phyloP scores from a whole-genome alignment of 1,140 invertebrate genomes.

The Diorhabda elongata region DNA sequence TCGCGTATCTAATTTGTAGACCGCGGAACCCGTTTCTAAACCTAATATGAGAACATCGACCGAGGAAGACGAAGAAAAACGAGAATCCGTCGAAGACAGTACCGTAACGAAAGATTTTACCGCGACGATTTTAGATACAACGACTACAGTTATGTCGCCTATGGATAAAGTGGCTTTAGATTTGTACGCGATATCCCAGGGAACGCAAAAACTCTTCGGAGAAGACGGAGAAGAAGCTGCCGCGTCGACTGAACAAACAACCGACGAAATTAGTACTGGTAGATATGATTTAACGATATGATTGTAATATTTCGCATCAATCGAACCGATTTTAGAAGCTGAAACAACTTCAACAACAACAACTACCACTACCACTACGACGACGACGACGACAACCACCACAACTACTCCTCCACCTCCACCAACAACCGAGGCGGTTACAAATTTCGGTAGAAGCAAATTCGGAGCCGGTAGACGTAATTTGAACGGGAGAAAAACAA shows the following conservation, averaged over 20 bases:
- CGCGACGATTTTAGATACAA: conserved; percentile 4
- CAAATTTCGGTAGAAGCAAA: conserved; percentile 32
- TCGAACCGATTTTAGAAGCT: conserved; percentile 41
- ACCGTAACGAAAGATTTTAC: not conserved
- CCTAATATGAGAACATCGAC: conserved; percentile 37
- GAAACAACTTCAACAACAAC: conserved; percentile 56
- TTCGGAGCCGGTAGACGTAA: conserved; percentile 34
- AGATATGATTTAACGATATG: not conserved
- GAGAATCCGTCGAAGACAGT: not conserved
- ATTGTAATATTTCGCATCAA: conserved; percentile 8
- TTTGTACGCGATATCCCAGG: conserved; percentile 69
- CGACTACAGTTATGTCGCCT: conserved; percentile 59
- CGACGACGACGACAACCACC: conserved; percentile 50
- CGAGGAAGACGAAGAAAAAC: conserved; percentile 48
- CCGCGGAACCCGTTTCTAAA: conserved; percentile 16
- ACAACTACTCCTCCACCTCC: conserved; percentile 48
- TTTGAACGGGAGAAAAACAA: conserved; percentile 19
- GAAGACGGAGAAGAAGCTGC: conserved; percentile 43
- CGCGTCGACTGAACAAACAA: conserved; percentile 20
- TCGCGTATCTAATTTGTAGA: not conserved
- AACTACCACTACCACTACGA: conserved; percentile 52
- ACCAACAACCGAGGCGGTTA: conserved; percentile 45
- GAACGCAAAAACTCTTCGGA: conserved; percentile 68
- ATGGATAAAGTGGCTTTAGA: conserved; percentile 80
- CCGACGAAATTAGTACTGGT: conserved; percentile 15